Base-by-base conservation (phyloP, 2,888 invertebrate species). In the Timandra comae region DNA sequence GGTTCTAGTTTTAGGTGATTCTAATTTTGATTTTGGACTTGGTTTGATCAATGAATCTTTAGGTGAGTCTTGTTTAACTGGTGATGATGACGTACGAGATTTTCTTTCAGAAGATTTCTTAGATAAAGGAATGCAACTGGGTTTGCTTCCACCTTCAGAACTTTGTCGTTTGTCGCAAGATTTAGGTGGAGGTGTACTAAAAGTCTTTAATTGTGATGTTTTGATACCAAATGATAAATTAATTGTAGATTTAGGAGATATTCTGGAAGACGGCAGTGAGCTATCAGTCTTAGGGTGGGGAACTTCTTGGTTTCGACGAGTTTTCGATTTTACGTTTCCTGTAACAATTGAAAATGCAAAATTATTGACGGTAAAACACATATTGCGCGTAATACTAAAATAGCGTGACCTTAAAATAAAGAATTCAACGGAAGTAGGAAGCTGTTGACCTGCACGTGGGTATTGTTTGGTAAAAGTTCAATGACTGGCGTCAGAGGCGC, bases 261-360 rank as follows among this genome's bases (percentile, higher is more conserved):
- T 48, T 76, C 70, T 82, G 75, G 82, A 81, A 81, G 82, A 80
- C 75, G 78, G 74, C 68, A 75, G 69, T 73, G 69, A 63, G 56
- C 58, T 75, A 67, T 82, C 85, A 76, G 77, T 77, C 75, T 82
- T 85, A 58, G 70, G 54, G 48, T 70, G 72, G 57, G 72, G 52
- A 65, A 68, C 56, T 73, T 84, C 84, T 47, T 74, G 51, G 48
- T 73, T 56, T 56, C 76, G 74, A 43, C 82, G 78, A 53, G 52
- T 66, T 68, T 60, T 78, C 36, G 76, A 46, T 67, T 77, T 82
- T 21, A 69, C 53, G 55, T 63, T 70, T 67, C 79, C 85, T 85
- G 81, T 8, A 84, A 84, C 80, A 78, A 79, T 48, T 35, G 34
- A 45, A 65, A 51, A 47, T 12, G 2, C 23, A 26, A 6, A 28